A percentile compares a stretch with the other conserved stretches of the same genome.
phyloP scores from a whole-genome alignment of 2,797 vertebrate genomes.

The Anniella stebbinsi region DNA sequence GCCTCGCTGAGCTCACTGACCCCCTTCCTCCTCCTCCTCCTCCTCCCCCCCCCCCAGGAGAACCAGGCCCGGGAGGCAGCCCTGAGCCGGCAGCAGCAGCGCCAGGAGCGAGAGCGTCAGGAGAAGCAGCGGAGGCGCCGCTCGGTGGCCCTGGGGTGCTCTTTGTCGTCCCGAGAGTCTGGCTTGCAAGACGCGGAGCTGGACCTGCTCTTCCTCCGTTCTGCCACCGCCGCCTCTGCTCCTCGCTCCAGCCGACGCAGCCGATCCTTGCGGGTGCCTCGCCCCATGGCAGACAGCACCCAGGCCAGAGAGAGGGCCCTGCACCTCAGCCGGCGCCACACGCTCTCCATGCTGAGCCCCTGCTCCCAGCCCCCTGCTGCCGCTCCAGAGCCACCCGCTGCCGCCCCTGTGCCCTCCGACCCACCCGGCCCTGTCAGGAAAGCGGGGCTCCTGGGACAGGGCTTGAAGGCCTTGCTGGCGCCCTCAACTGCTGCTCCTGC shows the following conservation, averaged over 20 bases:
- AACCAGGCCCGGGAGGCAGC: slow-evolving; percentile 37
- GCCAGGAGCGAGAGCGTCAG: not conserved
- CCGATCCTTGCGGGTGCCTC: not conserved
- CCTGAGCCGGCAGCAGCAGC: not conserved
- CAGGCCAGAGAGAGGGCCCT: not conserved
- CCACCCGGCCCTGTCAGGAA: not conserved
- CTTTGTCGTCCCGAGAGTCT: slow-evolving; percentile 80
- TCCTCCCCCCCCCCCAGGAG: not conserved
- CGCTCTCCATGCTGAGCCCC: not conserved
- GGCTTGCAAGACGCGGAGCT: slow-evolving; percentile 81
- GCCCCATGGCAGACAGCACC: not conserved
- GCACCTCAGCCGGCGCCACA: slow-evolving; percentile 33
- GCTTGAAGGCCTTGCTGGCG: not conserved
- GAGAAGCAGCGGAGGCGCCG: slow-evolving; percentile 45
- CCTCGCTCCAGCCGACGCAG: not conserved
- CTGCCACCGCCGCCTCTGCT: no score
- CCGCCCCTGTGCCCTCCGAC: accelerated
- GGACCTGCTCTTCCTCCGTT: slow-evolving; percentile 75
- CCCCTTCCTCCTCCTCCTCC: no score
- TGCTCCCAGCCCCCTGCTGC: not conserved
- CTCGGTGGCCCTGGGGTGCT: slow-evolving; percentile 86
- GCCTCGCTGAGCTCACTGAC: not conserved
- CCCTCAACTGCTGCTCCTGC: not conserved
- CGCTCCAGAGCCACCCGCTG: not conserved
- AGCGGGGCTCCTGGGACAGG: not conserved